These are phyloP conservation scores for Archivesica marissinica DNA, from an alignment of 1,140 invertebrate species.

Conservation along the genomic window DNA sequence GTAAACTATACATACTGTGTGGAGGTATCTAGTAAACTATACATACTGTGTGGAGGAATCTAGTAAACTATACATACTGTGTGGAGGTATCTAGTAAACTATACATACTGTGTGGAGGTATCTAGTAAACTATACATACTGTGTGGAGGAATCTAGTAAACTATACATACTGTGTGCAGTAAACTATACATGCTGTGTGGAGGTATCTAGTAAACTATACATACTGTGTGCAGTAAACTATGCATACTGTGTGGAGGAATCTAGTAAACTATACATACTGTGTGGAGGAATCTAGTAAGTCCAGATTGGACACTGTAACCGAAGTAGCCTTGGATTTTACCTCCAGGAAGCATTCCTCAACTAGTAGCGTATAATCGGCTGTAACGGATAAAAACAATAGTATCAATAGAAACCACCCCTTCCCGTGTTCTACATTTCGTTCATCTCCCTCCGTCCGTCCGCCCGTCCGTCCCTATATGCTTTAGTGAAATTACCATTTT, in stretches of 20 bases:
- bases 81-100: background rate
- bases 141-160: background rate
- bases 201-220: no score
- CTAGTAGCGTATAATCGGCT: background rate
- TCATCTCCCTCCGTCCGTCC: no score
- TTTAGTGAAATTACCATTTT: background rate
- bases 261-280: background rate
- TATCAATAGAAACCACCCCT: no score
- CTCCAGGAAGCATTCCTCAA: slow-evolving; percentile 4
- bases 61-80: no score
- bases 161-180: no score
- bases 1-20: no score
- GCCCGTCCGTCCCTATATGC: background rate
- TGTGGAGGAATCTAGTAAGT: background rate
- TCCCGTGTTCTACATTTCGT: no score
- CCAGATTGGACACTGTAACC: background rate
- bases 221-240: no score
- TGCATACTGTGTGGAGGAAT: no score
- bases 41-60: no score
- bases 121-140: background rate
- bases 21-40: no score
- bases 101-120: background rate
- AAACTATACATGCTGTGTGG: no score
- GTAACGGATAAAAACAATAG: background rate
- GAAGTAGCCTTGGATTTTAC: background rate